Evolutionary conservation across 2,797 vertebrate genomes (phyloP), one percentile per base, ranked within the genome.

Genomic region (Trachurus trachurus): DNA sequence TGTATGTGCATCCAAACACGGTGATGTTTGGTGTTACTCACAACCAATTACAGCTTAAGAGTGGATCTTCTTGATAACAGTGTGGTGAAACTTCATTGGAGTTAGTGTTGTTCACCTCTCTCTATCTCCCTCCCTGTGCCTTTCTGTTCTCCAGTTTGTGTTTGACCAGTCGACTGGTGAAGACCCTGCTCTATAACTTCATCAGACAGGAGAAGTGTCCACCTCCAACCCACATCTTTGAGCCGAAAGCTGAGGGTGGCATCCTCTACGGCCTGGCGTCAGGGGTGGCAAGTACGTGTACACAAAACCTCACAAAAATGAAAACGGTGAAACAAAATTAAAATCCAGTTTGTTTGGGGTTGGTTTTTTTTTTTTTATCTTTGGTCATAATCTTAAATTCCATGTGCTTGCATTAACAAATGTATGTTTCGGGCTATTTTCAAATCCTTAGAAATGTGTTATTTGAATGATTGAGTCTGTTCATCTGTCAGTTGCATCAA

Each of bases 181-280:
- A 99, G 93, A 99, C 98, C 0, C 94, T 99, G 74, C 93, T 99
- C 5, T 99, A 99, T 84, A 99, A 99, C 93, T 99, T 99, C 89
- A 98, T 99, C 90, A 93, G 98, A 88, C 98, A 99, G 93, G 98
- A 99, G 89, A 98, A 97, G 78, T 97, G 97, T 62, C 98, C 98
- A 12, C 97, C 97, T 26, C 96, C 97, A 5, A 90, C 96, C 0
- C 97, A 97, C 3, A 86, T 98, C 78, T 96, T 99, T 76, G 95
- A 98, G 72, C 94, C 96, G 0, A 96, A 97, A 63, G 94, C 96
- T 0, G 97, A 98, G 1, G 96, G 97, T 21, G 97, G 98, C 47
- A 92, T 99, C 22, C 96, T 99, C 0, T 99, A 99, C 0, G 98
- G 98, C 53, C 94, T 99, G 50, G 98, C 98, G 0, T 98, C 98